Evolutionary conservation across 2,797 vertebrate species (phyloP), one percentile per base, ranked within the genome.

Genomic region (Sebastiscus tertius): DNA sequence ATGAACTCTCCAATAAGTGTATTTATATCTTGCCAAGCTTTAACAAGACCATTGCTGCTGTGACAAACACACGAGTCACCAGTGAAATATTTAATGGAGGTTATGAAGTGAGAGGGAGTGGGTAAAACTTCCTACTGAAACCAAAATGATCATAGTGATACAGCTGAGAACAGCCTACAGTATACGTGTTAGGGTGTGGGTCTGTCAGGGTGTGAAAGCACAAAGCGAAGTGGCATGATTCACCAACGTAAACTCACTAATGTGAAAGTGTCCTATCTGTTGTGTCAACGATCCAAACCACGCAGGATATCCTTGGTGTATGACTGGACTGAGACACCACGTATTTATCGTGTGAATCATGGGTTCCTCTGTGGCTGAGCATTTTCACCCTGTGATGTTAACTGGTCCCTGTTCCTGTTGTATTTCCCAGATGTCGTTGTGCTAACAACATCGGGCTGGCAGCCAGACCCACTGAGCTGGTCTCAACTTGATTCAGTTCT

Each of bases 321-420:
- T 92, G 89, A 93, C 89, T 88, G 65, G 72, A 86, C 71, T 20
- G 31, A 86, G 80, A 85, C 62, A 13, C 72, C 72, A 79, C 89
- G 91, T 93, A 85, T 84, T 87, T 82, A 69, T n/a, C 8, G 83
- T 52, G 72, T 94, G 93, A 95, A 85, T 95, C 92, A 94, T 42
- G 10, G 39, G 49, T 82, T 89, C 87, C 83, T 86, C 85, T 82
- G 82, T 29, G 82, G 85, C 65, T 69, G 76, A 72, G 34, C 54
- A 69, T 85, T 92, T 94, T 94, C 82, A 92, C 90, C 86, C 80
- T 83, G 60, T 46, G 72, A 86, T 90, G 85, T 72, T 77, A 83
- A 77, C 75, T 14, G 5, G 70, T 81, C 75, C 60, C 72, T 76
- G 39, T 62, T 87, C 70, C 52, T 70, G 64, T 76, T 81, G 18